phyloP scores from a whole-genome alignment of 2,113 vertebrate genomes.

The Chiloscyllium plagiosum region DNA sequence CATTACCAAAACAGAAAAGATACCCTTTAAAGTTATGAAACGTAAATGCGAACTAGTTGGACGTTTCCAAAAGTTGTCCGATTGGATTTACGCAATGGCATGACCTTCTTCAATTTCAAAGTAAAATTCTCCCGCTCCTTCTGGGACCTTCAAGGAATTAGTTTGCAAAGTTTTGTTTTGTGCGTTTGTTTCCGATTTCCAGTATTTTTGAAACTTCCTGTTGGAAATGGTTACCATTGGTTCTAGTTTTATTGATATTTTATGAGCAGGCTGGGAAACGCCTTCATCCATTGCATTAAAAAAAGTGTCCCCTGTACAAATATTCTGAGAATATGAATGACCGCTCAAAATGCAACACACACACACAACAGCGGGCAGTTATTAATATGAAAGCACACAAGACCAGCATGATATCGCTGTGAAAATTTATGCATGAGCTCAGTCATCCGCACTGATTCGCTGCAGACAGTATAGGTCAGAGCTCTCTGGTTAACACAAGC shows the following conservation, averaged over 20 bases:
- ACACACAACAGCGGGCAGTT: neutral
- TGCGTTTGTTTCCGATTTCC: neutral
- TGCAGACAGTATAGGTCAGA: neutral
- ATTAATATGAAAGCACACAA: constrained; percentile 11
- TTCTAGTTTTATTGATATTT: neutral
- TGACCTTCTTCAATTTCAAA: neutral
- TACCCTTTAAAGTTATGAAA: neutral
- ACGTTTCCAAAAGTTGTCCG: neutral
- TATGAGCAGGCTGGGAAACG: neutral
- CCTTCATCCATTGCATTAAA: neutral
- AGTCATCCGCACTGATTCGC: neutral
- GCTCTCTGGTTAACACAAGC: neutral
- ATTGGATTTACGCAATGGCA: too few species aligned
- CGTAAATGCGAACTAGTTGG: neutral
- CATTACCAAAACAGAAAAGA: neutral
- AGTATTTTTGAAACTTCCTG: neutral
- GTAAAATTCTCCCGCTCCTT: neutral
- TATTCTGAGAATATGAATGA: neutral
- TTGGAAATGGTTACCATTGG: too few species aligned
- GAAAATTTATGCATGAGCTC: constrained; percentile 30
- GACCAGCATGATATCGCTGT: neutral
- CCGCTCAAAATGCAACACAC: neutral
- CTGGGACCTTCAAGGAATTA: neutral
- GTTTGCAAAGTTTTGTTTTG: neutral
- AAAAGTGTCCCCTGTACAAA: neutral